Evolutionary conservation across 2,113 vertebrate genomes (phyloP).

Genomic region (Pelecanus crispus): DNA sequence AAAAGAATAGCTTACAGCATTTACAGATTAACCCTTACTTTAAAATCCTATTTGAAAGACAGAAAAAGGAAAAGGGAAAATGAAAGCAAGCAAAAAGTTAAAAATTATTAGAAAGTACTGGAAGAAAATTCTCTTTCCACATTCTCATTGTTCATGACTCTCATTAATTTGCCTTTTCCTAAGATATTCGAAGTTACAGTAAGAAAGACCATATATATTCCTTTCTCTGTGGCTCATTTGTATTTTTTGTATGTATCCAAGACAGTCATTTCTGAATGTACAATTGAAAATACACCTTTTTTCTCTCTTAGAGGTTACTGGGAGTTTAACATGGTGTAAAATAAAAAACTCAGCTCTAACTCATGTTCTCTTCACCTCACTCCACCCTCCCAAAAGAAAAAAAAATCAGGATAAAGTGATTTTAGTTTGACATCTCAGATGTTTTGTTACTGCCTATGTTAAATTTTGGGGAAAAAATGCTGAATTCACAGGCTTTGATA

Average conservation of each 20-base stretch:
- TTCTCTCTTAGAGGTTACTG: constrained; percentile 19
- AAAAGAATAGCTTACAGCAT: neutral
- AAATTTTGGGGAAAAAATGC: neutral
- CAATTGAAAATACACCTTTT: neutral
- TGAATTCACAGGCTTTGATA: constrained; percentile 41
- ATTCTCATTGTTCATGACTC: neutral
- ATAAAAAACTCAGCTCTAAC: neutral
- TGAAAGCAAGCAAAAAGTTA: neutral
- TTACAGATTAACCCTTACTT: neutral
- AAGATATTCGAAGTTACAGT: neutral
- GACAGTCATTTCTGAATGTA: neutral
- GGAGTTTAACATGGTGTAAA: constrained; percentile 21
- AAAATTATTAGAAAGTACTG: neutral
- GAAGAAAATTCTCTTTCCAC: neutral
- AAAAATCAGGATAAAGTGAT: neutral
- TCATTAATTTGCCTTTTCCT: neutral
- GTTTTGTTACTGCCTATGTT: constrained; percentile 24
- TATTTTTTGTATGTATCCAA: neutral
- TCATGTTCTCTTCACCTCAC: constrained; percentile 32
- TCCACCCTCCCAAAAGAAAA: neutral
- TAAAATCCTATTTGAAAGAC: neutral
- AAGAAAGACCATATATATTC: neutral
- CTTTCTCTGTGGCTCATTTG: neutral
- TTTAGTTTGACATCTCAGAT: constrained; percentile 38
- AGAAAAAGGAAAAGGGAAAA: neutral